A percentile compares a stretch with the other conserved stretches of the same genome.
Conservation (phyloP, 2,888 invertebrate genomes). For the Stenotaenia linearis region DNA sequence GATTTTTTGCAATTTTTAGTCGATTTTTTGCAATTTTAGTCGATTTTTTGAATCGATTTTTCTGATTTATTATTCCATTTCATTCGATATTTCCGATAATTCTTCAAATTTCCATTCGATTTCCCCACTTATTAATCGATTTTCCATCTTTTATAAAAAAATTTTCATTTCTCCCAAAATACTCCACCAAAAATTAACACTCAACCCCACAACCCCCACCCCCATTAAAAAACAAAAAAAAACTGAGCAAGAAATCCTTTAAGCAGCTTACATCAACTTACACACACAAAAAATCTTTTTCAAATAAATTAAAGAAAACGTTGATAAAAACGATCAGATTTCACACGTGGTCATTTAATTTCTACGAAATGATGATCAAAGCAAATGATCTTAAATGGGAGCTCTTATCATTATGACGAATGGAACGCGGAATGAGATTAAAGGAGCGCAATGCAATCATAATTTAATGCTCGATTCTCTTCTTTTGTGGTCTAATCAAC, state of each 20-base stretch:
- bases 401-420: slow-evolving; percentile 7
- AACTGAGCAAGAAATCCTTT: background rate
- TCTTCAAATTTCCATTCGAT: too few relatives aligned
- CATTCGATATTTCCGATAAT: too few relatives aligned
- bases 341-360: background rate
- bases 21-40: too few relatives aligned
- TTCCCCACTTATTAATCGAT: too few relatives aligned
- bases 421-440: background rate
- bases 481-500: slow-evolving; percentile 17
- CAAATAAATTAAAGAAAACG: background rate
- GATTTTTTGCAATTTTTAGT: too few relatives aligned
- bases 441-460: slow-evolving; percentile 10
- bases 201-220: too few relatives aligned
- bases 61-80: too few relatives aligned
- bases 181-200: too few relatives aligned
- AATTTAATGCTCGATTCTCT: slow-evolving; percentile 16
- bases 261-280: background rate
- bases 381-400: slow-evolving; percentile 5
- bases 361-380: background rate
- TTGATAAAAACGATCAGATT: background rate
- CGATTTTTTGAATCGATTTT: too few relatives aligned
- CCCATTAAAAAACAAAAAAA: background rate
- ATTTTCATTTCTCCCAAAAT: too few relatives aligned
- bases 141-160: too few relatives aligned
- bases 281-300: background rate